These are phyloP conservation scores for Limnephilus rhombicus DNA, from an alignment of 2,888 invertebrate genomes.

Conservation along the genomic window DNA sequence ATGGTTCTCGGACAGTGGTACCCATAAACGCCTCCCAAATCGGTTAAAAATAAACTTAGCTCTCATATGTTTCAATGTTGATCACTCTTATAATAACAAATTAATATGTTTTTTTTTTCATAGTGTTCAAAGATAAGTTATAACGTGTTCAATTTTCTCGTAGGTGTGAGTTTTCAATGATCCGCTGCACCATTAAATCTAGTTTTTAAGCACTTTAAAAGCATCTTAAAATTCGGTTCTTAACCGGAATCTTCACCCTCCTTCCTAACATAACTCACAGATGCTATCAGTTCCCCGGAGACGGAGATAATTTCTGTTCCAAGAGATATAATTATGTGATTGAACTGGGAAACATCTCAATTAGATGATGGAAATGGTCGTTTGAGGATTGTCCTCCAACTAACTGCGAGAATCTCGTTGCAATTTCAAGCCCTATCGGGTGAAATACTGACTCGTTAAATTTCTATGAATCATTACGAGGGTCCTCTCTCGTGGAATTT, in stretches of 20 bases:
- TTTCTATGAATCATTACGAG: neutral
- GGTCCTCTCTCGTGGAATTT: neutral
- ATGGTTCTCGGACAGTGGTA: no score
- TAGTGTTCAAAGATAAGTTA: no score
- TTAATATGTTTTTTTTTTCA: no score
- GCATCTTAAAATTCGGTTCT: neutral
- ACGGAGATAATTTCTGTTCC: neutral
- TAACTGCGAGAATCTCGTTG: neutral
- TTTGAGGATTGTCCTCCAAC: neutral
- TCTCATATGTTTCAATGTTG: no score
- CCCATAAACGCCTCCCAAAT: no score
- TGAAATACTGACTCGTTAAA: neutral
- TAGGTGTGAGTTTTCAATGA: neutral
- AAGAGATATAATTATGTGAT: conserved; percentile 19
- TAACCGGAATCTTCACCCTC: neutral
- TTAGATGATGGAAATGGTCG: neutral
- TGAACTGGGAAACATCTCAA: neutral
- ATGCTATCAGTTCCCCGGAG: neutral
- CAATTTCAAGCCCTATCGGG: neutral
- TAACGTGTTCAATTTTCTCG: neutral
- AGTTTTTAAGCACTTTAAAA: neutral
- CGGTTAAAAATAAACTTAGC: no score
- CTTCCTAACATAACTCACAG: neutral
- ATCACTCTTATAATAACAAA: no score
- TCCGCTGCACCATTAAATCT: neutral